These are phyloP conservation scores for Scomber japonicus DNA, from an alignment of 2,113 vertebrate species.

Conservation along the genomic window DNA sequence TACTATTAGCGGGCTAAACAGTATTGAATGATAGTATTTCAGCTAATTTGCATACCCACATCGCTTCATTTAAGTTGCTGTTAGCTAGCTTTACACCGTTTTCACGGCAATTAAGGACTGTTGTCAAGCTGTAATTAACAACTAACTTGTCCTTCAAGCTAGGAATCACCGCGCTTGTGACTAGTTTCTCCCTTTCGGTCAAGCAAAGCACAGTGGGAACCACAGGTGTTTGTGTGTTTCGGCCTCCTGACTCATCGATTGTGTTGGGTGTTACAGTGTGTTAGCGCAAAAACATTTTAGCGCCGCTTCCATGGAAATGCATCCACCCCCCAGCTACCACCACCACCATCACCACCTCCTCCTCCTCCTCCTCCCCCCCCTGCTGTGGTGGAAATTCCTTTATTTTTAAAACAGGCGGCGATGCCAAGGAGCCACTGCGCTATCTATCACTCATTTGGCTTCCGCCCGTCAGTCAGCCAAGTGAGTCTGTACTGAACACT, in stretches of 20 bases:
- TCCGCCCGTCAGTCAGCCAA: constrained; percentile 13
- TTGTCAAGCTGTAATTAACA: constrained; percentile 38
- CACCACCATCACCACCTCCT: too few species aligned
- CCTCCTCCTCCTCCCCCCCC: too few species aligned
- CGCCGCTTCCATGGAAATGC: constrained; percentile 6
- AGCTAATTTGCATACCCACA: constrained; percentile 10
- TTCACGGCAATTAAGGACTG: constrained; percentile 52
- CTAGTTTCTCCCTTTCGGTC: not conserved
- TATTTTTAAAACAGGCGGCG: constrained; percentile 25
- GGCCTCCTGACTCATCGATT: constrained; percentile 45
- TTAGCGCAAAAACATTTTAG: constrained; percentile 19
- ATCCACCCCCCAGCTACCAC: too few species aligned
- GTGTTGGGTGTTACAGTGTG: constrained; percentile 6
- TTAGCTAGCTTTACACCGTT: constrained; percentile 45
- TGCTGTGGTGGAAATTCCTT: constrained; percentile 7
- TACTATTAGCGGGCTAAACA: not conserved
- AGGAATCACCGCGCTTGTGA: constrained; percentile 14
- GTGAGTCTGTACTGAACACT: constrained; percentile 15
- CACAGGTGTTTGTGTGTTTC: constrained; percentile 70
- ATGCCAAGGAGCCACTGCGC: constrained; percentile 14
- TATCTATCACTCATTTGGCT: constrained; percentile 37
- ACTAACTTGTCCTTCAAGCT: constrained; percentile 34
- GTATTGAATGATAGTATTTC: not conserved
- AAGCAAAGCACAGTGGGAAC: constrained; percentile 30
- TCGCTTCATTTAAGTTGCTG: constrained; percentile 43